A percentile compares a stretch with the other conserved stretches of the same genome.
Evolutionary conservation across 2,888 invertebrate genomes (phyloP).

Genomic region (Tuberolachnus salignus): DNA sequence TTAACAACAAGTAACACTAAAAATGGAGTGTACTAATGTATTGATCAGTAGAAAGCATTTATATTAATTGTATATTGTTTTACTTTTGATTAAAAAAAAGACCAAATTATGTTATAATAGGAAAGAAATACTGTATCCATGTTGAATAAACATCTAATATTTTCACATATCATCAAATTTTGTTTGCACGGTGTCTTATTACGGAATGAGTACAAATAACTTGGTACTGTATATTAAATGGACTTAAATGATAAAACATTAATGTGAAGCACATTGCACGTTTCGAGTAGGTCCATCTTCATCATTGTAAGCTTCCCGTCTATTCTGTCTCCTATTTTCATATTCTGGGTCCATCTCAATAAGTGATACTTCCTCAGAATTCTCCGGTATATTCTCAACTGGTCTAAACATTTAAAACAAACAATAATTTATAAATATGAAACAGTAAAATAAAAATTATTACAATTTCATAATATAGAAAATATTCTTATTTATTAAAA

Average conservation of each 20-base stretch:
- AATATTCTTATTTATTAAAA: too few relatives aligned
- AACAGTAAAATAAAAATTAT: too few relatives aligned
- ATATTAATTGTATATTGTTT: constrained; percentile 16
- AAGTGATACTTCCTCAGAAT: constrained; percentile 76
- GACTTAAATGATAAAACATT: constrained; percentile 44
- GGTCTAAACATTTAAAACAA: constrained; percentile 61
- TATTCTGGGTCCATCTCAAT: constrained; percentile 80
- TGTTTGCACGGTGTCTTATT: constrained; percentile 39
- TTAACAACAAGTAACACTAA: constrained; percentile 48
- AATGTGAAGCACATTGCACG: constrained; percentile 70
- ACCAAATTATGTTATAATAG: constrained; percentile 14
- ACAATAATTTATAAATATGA: too few relatives aligned
- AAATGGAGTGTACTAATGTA: constrained; percentile 53
- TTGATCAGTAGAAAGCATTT: constrained; percentile 40
- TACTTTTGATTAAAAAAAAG: constrained; percentile 34
- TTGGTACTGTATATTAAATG: constrained; percentile 24
- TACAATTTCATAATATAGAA: too few relatives aligned
- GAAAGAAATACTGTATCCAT: constrained; percentile 47
- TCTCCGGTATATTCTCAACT: constrained; percentile 74
- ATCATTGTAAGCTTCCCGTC: constrained; percentile 75
- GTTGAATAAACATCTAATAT: constrained; percentile 27
- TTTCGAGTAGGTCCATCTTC: constrained; percentile 75
- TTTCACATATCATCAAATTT: constrained; percentile 40
- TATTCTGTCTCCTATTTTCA: constrained; percentile 72
- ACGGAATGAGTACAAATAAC: constrained; percentile 46